Evolutionary conservation across 1,140 invertebrate genomes (phyloP), one percentile per base, ranked within the genome.

Genomic region (Drosophila jambulina): DNA sequence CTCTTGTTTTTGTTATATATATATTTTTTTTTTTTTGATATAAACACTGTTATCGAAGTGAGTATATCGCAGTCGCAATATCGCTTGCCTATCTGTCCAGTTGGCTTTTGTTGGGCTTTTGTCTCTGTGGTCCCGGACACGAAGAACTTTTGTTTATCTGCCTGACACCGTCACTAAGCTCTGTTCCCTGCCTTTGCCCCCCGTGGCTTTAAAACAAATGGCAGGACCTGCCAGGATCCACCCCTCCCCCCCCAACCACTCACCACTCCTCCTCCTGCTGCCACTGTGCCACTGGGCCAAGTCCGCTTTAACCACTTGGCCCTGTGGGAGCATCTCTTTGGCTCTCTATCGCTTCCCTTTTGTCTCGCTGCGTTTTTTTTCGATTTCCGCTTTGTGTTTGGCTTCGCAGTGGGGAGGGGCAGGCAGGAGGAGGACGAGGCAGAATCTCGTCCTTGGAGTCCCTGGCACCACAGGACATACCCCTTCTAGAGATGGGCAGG

Each of bases 311-410:
- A 45, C 68, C 68, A 53, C 64, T 36, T 23, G n/a, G 45, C 42
- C 51, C 65, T 45, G 40, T 38, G 65, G 25, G 60, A 64, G 45
- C 27, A 27, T 36, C 49, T 53, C 56, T 32, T 27, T 42, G 45
- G 21, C 36, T 23, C 34, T 49, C 34, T 49, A 10, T 54, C 54
- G 57, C 43, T 19, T 43, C 29, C 12, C 48, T 65, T 68, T 62
- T 74, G 70, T 74, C 19, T 51, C 2, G 19, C 38, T 53, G 45
- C 56, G 13, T 63, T 75, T 75, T 80, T 82, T 72, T 56, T 15
- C 71, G 70, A 86, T 88, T 87, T 86, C 84, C 82, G 83, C 51
- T 77, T 82, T 75, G 75, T 64, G 57, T 62, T 85, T 75, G 71
- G 58, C 62, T 72, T 82, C 21, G 42, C 5, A 21, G 40, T 0